Evolutionary conservation across 2,888 invertebrate species (phyloP), one percentile per base, ranked within the genome.

Genomic region (Escarpia spicata): DNA sequence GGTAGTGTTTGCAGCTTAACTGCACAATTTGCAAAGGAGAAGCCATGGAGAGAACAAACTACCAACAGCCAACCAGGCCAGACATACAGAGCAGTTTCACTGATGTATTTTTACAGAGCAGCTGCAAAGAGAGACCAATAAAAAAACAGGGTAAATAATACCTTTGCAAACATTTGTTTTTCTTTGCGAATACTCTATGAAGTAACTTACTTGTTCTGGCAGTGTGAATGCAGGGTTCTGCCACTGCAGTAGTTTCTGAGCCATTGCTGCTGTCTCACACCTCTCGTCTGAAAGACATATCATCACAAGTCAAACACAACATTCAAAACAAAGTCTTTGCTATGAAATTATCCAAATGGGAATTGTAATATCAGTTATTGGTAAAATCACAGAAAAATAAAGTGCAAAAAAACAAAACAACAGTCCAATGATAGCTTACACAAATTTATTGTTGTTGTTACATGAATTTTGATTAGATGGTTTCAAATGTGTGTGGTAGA

Each of bases 191-290:
- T 26, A 19, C 9, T 60, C 26, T 19, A 26, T 75, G 75, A 37
- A 37, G 37, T 75, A 75, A 75, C 75, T 75, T 19, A 75, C 75
- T n/a, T 75, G 75, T n/a, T 75, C 75, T 75, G 19, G 19, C 75
- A 75, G 75, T n/a, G 3, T 75, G n/a, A 75, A 75, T 75, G 75
- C 75, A 75, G 75, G 75, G 75, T 75, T 75, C 75, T 75, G 75
- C 75, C 75, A 75, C 75, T 75, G 19, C 75, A 75, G 75, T 26
- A 75, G 75, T 75, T 75, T 75, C 75, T 75, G 19, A 6, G 75
- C 75, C 6, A 26, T 75, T 3, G 3, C 26, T 75, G 26, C 75
- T 19, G 26, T 75, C 19, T 75, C 75, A 26, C n/a, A n/a, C 75
- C 75, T 19, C 75, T 75, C 75, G 26, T 75, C 75, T 75, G 1